phyloP scores from a whole-genome alignment of 2,797 vertebrate genomes.

The Cryptoprocta ferox region DNA sequence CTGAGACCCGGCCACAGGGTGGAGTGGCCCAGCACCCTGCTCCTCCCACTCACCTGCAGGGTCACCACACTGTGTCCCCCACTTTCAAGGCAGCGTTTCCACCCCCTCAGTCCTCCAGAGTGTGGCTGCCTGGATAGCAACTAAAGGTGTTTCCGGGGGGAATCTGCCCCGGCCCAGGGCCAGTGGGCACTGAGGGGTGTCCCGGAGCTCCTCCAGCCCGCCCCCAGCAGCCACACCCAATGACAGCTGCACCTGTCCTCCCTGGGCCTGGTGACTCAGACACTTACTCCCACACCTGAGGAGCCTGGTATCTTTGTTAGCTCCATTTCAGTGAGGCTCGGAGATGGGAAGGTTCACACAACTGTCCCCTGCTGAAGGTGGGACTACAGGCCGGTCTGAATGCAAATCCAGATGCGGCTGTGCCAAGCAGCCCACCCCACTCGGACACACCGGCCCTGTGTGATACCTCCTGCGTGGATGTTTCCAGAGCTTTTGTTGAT shows the following conservation, averaged over 20 bases:
- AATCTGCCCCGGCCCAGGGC: not conserved
- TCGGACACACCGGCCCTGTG: fast-evolving
- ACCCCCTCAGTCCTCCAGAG: not conserved
- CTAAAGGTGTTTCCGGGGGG: not conserved
- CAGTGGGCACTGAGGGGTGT: not conserved
- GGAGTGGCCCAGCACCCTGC: not conserved
- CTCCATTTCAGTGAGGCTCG: not conserved
- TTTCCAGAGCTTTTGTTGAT: not conserved
- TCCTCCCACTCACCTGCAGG: not conserved
- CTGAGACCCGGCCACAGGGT: not conserved
- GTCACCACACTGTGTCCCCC: not conserved
- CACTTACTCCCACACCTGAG: not conserved
- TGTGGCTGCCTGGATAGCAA: not conserved
- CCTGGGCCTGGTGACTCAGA: not conserved
- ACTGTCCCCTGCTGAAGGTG: not conserved
- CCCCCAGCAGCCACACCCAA: not conserved
- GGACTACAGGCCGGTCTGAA: not conserved
- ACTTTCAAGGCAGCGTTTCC: not conserved
- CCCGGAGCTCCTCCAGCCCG: not conserved
- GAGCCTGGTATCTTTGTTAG: not conserved
- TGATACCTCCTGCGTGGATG: too few relatives aligned
- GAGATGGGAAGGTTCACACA: not conserved
- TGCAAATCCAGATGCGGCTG: not conserved
- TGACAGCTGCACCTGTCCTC: not conserved
- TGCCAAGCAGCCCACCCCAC: not conserved